phyloP scores from a whole-genome alignment of 2,888 invertebrate genomes.

The Amphimallon solstitiale region DNA sequence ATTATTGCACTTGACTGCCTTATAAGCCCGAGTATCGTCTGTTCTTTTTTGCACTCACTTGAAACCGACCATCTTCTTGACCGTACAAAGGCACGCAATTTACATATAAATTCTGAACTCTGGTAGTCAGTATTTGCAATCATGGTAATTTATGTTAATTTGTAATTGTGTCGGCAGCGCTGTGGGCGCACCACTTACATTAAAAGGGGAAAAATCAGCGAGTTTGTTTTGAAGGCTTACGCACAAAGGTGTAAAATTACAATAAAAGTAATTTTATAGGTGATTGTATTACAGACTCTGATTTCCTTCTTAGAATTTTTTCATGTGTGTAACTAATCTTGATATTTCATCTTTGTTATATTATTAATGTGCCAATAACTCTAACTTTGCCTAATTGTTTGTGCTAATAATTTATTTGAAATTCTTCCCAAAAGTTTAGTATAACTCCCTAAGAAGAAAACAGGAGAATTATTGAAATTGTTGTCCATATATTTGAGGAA shows the following conservation, averaged over 20 bases:
- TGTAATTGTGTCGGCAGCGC: constrained; percentile 32
- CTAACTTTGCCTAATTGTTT: too few relatives aligned
- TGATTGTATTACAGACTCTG: not conserved
- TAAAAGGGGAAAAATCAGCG: constrained; percentile 7
- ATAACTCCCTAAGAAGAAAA: too few relatives aligned
- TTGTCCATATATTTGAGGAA: too few relatives aligned
- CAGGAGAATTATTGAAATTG: too few relatives aligned
- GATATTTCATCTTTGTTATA: too few relatives aligned
- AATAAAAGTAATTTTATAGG: not conserved
- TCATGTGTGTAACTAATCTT: too few relatives aligned
- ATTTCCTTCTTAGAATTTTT: too few relatives aligned
- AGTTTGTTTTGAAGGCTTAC: not conserved
- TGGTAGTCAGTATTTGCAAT: constrained; percentile 24
- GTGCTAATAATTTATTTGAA: too few relatives aligned
- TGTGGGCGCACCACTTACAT: constrained; percentile 16
- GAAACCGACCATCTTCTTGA: not conserved
- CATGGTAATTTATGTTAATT: constrained; percentile 36
- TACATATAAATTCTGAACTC: constrained; percentile 31
- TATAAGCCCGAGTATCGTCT: constrained; percentile 13
- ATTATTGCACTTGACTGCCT: constrained; percentile 20
- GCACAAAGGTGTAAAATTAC: not conserved
- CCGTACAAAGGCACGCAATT: constrained; percentile 18
- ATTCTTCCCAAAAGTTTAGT: too few relatives aligned
- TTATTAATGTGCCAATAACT: too few relatives aligned
- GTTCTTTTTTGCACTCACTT: constrained; percentile 12